Evolutionary conservation across 2,888 invertebrate genomes (phyloP).

Genomic region (Metellina segmentata): DNA sequence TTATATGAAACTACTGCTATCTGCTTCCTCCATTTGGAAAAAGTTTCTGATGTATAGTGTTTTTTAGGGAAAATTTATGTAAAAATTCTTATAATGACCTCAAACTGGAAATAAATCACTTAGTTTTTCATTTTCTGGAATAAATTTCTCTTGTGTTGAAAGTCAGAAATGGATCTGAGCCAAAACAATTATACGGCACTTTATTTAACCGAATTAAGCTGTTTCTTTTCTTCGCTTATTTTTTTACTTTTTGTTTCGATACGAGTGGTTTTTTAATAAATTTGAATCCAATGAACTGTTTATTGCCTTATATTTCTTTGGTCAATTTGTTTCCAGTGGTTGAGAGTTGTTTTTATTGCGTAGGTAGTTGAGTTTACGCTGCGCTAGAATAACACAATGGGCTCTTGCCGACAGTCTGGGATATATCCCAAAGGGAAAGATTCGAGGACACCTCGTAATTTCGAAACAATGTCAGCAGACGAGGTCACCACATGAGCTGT

Average conservation of each 20-base stretch:
- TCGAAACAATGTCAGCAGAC: no score
- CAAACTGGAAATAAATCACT: slow-evolving; percentile 60
- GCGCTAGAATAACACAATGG: no score
- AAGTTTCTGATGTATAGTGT: neutral
- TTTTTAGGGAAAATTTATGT: neutral
- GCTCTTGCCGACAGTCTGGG: no score
- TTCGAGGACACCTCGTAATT: no score
- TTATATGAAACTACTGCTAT: neutral
- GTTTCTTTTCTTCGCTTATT: neutral
- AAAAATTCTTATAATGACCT: slow-evolving; percentile 33
- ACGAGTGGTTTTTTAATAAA: neutral
- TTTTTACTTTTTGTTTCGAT: neutral
- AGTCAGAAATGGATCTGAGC: neutral
- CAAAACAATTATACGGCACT: slow-evolving; percentile 13
- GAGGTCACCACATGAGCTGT: no score
- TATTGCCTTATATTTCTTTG: no score
- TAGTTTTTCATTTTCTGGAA: slow-evolving; percentile 44
- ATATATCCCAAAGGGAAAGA: no score
- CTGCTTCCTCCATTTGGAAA: neutral
- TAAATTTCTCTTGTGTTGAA: slow-evolving; percentile 27
- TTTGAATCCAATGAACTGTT: neutral
- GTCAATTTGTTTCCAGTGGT: no score
- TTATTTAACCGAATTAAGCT: neutral
- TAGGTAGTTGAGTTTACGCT: no score
- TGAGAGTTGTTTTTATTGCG: no score